A percentile compares a stretch with the other conserved stretches of the same genome.
These are phyloP conservation scores for Ophthalmolycus amberensis DNA, from an alignment of 2,113 vertebrate genomes.

Conservation along the genomic window DNA sequence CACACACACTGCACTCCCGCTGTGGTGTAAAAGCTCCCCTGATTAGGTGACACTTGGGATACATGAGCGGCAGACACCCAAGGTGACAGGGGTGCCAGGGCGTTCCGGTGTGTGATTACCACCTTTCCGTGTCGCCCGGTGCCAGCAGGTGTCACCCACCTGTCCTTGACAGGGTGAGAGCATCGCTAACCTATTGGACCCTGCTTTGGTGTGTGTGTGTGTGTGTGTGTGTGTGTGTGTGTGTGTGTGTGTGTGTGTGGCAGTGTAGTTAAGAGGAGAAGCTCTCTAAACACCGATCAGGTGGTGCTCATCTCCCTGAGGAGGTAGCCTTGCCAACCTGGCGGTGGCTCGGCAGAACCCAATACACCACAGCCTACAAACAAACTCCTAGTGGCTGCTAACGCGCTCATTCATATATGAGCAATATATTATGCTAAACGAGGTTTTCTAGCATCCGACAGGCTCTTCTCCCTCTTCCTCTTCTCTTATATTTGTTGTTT, in stretches of 20 bases:
- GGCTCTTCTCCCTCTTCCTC: not conserved
- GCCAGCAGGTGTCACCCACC: conserved; percentile 63
- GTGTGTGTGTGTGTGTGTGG: conserved; percentile 31
- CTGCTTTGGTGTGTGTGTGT: conserved; percentile 34
- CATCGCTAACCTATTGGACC: conserved; percentile 26
- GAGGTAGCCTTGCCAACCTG: conserved; percentile 33
- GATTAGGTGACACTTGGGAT: conserved; percentile 72
- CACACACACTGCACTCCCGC: conserved; percentile 26
- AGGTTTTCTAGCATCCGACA: not conserved
- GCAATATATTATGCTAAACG: not conserved
- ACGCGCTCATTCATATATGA: not conserved
- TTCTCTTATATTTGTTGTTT: not conserved
- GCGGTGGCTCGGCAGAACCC: conserved; percentile 26
- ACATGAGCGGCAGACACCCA: conserved; percentile 66
- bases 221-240: conserved; percentile 14
- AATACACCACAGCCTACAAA: conserved; percentile 28
- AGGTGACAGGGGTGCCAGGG: conserved; percentile 69
- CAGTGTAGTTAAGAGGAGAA: conserved; percentile 70
- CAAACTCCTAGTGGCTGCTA: not conserved
- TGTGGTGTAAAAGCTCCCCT: conserved; percentile 53
- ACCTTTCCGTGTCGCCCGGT: conserved; percentile 52
- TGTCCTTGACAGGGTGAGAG: conserved; percentile 61
- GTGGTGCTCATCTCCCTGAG: conserved; percentile 58
- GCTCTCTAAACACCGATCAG: conserved; percentile 69
- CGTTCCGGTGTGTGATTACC: conserved; percentile 78